phyloP scores from a whole-genome alignment of 2,113 vertebrate genomes.

The rat (Rattus norvegicus) region GRCr8 NC_086022.1:166562501-166563000 shows the following conservation, averaged over 20 bases:
- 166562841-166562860: background rate
- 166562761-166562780: background rate
- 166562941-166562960: background rate
- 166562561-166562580: background rate
- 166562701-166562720: background rate
- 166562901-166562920: background rate
- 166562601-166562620: background rate
- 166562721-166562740: background rate
- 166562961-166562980: background rate
- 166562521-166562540: background rate
- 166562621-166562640: background rate
- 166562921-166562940: background rate
- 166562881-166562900: background rate
- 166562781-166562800: background rate
- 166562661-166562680: background rate
- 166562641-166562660: background rate
- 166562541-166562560: background rate
- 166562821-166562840: background rate
- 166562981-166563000: background rate
- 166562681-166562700: background rate
- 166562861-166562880: background rate
- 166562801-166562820: too few species aligned
- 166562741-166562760: background rate
- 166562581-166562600: background rate
- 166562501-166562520: background rate